Evolutionary conservation across 2,113 vertebrate species (phyloP).

Genomic region (Setophaga coronata): DNA sequence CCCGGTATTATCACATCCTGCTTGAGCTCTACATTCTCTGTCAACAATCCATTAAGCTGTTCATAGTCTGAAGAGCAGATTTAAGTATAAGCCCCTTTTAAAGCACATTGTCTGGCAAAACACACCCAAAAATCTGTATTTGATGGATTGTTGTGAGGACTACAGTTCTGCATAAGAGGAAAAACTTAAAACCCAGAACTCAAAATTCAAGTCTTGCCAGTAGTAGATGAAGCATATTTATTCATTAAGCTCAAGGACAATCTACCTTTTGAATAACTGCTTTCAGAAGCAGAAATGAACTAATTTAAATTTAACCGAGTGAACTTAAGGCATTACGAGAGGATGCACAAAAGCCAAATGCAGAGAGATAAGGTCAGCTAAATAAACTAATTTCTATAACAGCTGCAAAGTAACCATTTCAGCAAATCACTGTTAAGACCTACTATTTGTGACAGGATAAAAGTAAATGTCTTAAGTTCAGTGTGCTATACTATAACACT

Average conservation of each 20-base stretch:
- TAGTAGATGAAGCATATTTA: not conserved
- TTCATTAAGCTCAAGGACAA: constrained; percentile 12
- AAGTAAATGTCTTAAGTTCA: not conserved
- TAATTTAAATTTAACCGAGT: constrained; percentile 16
- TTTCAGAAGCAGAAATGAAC: not conserved
- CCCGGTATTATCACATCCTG: not conserved
- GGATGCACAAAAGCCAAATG: not conserved
- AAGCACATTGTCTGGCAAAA: not conserved
- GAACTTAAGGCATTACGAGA: not conserved
- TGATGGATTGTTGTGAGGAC: not conserved
- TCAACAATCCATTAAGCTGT: constrained; percentile 25
- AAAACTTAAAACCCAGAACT: not conserved
- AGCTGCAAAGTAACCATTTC: not conserved
- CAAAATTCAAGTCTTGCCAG: not conserved
- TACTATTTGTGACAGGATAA: not conserved
- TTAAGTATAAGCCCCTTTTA: not conserved
- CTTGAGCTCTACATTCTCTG: not conserved
- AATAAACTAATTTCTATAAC: not conserved
- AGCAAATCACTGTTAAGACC: not conserved
- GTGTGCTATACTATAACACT: not conserved
- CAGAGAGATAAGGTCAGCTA: not conserved
- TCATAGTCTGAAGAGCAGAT: not conserved
- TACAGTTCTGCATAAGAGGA: not conserved
- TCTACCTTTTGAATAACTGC: not conserved
- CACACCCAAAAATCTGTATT: not conserved